Base-by-base conservation (phyloP, 2,888 invertebrate genomes). In the Tanypteryx hageni region DNA sequence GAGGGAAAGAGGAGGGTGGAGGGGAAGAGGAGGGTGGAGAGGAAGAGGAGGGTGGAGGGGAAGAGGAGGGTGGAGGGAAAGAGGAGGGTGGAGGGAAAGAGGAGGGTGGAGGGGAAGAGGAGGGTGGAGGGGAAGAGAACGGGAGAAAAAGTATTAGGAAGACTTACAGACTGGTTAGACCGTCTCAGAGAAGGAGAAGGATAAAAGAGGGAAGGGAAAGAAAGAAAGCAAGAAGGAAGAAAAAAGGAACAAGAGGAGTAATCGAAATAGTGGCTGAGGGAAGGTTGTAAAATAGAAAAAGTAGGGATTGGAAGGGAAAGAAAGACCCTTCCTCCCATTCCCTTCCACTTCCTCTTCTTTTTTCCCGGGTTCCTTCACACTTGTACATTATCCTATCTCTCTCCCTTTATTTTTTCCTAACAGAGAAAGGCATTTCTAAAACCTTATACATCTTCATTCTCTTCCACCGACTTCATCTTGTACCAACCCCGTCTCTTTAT, bases 371-470 rank as follows among this genome's bases (percentile, higher is more conserved):
- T 76, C 27, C 76, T 76, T 27, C 44, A 44, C 44, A 44, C 44
- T 44, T 44, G 44, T 44, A 44, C 44, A 44, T 44, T 44, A 44
- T 44, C 44, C 44, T 44, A 44, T 44, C 44, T 44, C 44, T 44
- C 44, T 44, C 44, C 44, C 5, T 44, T 44, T 44, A 44, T 44
- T 22, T 76, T 76, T 76, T 27, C 76, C 76, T 27, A 76, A 76
- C 76, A 76, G 76, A 76, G 27, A 27, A 76, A 76, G 76, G 76
- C 27, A 27, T 76, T 22, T 27, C 76, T 76, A 76, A 76, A 76
- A 76, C 27, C 76, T 76, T 76, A 76, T 76, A 76, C 76, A 76
- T 76, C 76, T 76, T 76, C 76, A 76, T 76, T 76, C 27, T 22
- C 76, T 76, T 76, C 27, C 76, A 22, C 22, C 76, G 76, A 76